Evolutionary conservation across 1,140 invertebrate genomes (phyloP), one percentile per base, ranked within the genome.

Genomic region (Nephotettix cincticeps): DNA sequence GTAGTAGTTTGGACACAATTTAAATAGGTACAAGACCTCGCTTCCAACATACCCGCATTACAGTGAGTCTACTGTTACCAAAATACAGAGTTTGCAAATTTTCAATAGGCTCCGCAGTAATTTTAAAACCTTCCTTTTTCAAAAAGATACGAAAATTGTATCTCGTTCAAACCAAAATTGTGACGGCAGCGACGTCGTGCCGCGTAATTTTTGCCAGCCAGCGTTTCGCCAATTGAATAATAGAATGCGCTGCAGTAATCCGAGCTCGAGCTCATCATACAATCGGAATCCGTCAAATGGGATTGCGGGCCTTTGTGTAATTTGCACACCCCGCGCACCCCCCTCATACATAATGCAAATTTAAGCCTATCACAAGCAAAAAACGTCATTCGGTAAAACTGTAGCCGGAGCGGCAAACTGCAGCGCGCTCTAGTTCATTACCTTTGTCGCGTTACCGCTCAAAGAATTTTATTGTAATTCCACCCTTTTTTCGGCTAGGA

Each of bases 271-370:
- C 54, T 58, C 54, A 58, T 58, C 54, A 25, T 27, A 61, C 56
- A 61, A 61, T 61, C 56, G 56, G 56, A 61, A 61, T 61, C 56
- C 56, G 27, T 19, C 64, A 67, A 67, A 67, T 67, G 40, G 64
- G 64, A 67, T 67, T 67, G 64, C 64, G 40, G 64, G 32, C 64
- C 64, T 67, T 67, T 67, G 64, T 67, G 64, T 67, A 40, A 67
- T 67, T 67, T 67, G 40, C 64, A 67, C 36, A 23, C 64, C 64
- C 64, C 64, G 21, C 64, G 32, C 64, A n/a, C 6, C 30, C 32
- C 32, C 32, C 40, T 67, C 64, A 67, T 67, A 67, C 32, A 67
- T 67, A 67, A 67, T 67, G 32, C 64, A 67, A 45, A 67, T 43
- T 40, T 67, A 67, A 67, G 64, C 64, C 64, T 67, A 45, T 43